Conservation (phyloP, 1,140 invertebrate genomes). For the Idris sp. region DNA sequence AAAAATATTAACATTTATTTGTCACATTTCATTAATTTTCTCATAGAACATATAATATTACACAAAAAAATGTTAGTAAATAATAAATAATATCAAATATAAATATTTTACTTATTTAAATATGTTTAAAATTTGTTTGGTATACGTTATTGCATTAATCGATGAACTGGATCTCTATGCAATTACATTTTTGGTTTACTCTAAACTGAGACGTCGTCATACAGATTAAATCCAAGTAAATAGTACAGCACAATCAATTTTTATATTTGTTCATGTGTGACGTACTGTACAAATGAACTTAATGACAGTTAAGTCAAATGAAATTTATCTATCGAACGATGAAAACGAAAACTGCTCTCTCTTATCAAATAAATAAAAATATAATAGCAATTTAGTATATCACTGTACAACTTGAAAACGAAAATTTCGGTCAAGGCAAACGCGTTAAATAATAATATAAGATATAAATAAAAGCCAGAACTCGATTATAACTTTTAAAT, state of each 20-base stretch:
- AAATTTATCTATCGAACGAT: background rate
- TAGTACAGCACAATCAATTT: no score
- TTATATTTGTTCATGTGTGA: no score
- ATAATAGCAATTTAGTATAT: background rate
- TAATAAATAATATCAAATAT: conserved; percentile 32
- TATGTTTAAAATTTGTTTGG: conserved; percentile 7
- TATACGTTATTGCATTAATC: conserved; percentile 13
- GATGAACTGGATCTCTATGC: conserved; percentile 8
- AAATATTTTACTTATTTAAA: conserved; percentile 17
- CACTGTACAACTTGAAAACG: conserved; percentile 4
- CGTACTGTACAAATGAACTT: conserved; percentile 1
- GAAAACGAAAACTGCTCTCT: background rate
- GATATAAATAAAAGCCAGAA: conserved; percentile 13
- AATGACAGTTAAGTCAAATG: conserved; percentile 4
- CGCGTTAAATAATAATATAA: conserved; percentile 14
- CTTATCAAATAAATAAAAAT: conserved; percentile 6
- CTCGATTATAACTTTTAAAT: background rate
- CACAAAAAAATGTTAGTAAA: conserved; percentile 17
- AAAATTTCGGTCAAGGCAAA: conserved; percentile 11
- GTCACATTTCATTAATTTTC: conserved; percentile 13
- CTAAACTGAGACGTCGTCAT: background rate
- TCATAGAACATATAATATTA: conserved; percentile 18
- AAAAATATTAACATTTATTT: conserved; percentile 38
- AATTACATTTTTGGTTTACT: conserved; percentile 26
- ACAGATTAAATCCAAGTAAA: no score